Evolutionary conservation across 2,113 vertebrate species (phyloP), one percentile per base, ranked within the genome.

Genomic region (Rhombomys opimus): DNA sequence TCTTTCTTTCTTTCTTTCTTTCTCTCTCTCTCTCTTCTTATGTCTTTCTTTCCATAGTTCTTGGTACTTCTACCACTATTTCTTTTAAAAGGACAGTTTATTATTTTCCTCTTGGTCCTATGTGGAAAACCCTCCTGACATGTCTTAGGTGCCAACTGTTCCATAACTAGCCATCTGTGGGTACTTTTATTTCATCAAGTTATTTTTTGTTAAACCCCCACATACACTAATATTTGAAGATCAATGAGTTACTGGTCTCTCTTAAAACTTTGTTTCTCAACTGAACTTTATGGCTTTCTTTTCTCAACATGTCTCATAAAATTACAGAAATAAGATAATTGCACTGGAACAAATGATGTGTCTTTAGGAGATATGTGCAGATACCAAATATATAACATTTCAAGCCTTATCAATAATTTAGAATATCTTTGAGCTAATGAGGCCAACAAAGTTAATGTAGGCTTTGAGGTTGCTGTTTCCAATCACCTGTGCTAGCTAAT

Each of bases 101-200:
- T 46, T 76, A 27, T 77, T 41, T 87, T 93, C 96, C 94, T 88
- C 68, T 97, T 93, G 76, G 70, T 52, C 90, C 57, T 90, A 38
- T 75, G 61, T 95, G 61, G 95, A 85, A 92, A 97, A 95, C 81
- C 91, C 81, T 96, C 67, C 72, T 96, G 93, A 70, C 59, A 96
- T 97, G 97, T 96, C 95, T 75, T 84, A 93, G 95, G 68, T 93
- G 89, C 93, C 94, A 97, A 94, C 70, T 96, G 61, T 94, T 97
- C 96, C 90, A 76, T 93, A 97, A 93, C 93, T 81, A 93, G 52
- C 94, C 97, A 97, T 97, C 95, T 97, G 94, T 87, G 82, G 59
- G 88, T 89, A 35, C 10, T 65, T 22, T 82, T 80, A 76, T 94
- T 88, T 50, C 63, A 89, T 93, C 61, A 67, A 78, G 32, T 84